phyloP scores from a whole-genome alignment of 2,888 invertebrate genomes.

The Teinopalpus imperialis region DNA sequence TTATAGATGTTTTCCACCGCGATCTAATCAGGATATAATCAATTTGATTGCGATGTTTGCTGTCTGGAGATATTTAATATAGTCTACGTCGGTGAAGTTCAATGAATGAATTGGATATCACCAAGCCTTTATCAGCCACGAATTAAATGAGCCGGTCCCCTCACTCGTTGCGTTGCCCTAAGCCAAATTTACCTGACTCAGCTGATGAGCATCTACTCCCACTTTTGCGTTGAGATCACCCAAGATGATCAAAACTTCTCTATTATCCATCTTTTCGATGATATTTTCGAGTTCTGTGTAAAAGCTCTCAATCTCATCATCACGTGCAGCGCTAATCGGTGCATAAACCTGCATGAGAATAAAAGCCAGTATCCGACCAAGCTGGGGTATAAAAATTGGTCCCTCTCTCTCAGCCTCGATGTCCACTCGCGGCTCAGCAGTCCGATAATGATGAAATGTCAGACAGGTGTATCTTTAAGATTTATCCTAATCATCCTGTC shows the following conservation, averaged over 20 bases:
- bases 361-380: no score
- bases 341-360: constrained; percentile 2
- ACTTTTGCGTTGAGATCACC: no score
- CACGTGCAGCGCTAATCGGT: not conserved
- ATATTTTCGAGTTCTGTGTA: not conserved
- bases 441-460: no score
- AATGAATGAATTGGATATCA: not conserved
- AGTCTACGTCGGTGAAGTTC: not conserved
- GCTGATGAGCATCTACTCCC: constrained; percentile 1
- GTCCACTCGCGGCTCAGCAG: no score
- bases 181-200: constrained; percentile 21
- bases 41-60: no score
- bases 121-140: not conserved
- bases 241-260: no score
- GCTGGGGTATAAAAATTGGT: no score
- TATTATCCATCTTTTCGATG: not conserved
- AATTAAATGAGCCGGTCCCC: constrained; percentile 21
- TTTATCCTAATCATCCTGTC: no score
- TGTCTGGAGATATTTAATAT: not conserved
- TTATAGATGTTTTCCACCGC: no score
- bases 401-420: no score
- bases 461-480: not conserved
- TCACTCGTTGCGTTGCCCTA: constrained; percentile 21
- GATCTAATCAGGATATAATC: no score
- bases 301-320: constrained; percentile 2